These are phyloP conservation scores for Trachymyrmex cornetzi DNA, from an alignment of 1,140 invertebrate species.

Conservation along the genomic window DNA sequence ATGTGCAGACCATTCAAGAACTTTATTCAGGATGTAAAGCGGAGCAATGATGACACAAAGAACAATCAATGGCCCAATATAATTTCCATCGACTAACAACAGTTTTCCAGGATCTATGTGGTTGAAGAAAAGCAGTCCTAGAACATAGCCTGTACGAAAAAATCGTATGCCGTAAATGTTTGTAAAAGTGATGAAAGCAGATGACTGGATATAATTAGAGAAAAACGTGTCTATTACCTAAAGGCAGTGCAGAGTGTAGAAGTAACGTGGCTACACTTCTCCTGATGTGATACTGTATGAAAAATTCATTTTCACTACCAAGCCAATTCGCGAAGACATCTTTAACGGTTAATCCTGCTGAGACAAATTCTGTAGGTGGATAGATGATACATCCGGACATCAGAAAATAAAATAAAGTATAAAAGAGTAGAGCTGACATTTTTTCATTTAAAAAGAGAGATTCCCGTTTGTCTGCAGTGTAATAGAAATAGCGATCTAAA, in stretches of 20 bases:
- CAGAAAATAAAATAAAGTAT: conserved; percentile 90
- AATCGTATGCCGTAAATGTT: not conserved
- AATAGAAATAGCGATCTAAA: not conserved
- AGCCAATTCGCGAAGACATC: conserved; percentile 89
- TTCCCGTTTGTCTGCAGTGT: not conserved
- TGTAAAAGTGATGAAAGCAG: not conserved
- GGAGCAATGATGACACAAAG: conserved; percentile 83
- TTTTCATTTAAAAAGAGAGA: not conserved
- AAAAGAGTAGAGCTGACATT: conserved; percentile 84
- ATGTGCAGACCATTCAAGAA: conserved; percentile 90
- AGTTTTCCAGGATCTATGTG: conserved; percentile 84
- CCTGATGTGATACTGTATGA: conserved; percentile 91
- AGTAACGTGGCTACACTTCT: conserved; percentile 90
- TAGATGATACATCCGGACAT: conserved; percentile 91
- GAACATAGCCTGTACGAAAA: conserved; percentile 87
- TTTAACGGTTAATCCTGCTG: conserved; percentile 91
- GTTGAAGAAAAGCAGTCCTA: conserved; percentile 87
- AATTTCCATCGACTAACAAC: conserved; percentile 80
- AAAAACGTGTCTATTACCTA: conserved; percentile 85
- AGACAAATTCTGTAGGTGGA: conserved; percentile 92
- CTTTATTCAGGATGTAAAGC: conserved; percentile 81
- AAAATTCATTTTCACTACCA: conserved; percentile 90
- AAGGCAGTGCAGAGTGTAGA: conserved; percentile 90
- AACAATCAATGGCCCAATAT: conserved; percentile 82
- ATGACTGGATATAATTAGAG: not conserved